These are phyloP conservation scores for Cryptoleucopteryx plumbea DNA, from an alignment of 2,113 vertebrate species.

Conservation along the genomic window DNA sequence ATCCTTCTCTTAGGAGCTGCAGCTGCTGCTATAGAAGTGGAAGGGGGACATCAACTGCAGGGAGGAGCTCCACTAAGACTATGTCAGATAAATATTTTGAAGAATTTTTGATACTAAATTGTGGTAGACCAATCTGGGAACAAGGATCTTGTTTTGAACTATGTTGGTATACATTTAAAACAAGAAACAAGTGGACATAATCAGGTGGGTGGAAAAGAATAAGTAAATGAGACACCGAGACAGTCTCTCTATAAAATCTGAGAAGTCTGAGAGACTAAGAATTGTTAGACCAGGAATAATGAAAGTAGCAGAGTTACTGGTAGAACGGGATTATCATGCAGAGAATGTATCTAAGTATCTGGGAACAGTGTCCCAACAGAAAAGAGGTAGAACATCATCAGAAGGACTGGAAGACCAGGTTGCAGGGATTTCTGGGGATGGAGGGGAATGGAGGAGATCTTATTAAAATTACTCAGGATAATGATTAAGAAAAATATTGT, in stretches of 20 bases:
- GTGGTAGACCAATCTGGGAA: background rate
- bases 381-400: background rate
- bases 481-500: background rate
- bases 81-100: background rate
- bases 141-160: background rate
- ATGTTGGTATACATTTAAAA: background rate
- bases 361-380: background rate
- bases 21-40: background rate
- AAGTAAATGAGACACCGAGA: background rate
- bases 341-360: background rate
- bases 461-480: background rate
- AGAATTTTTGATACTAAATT: background rate
- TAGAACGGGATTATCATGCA: background rate
- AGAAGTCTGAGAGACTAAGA: background rate
- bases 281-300: background rate
- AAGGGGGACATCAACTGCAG: background rate
- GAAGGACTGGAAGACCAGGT: background rate
- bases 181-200: background rate
- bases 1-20: background rate
- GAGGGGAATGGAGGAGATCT: background rate
- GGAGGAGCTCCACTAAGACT: background rate
- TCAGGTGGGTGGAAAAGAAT: background rate
- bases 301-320: background rate
- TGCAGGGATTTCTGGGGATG: background rate
- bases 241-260: background rate